phyloP scores from a whole-genome alignment of 1,140 invertebrate genomes.

The Aphelenchoides fujianensis region DNA sequence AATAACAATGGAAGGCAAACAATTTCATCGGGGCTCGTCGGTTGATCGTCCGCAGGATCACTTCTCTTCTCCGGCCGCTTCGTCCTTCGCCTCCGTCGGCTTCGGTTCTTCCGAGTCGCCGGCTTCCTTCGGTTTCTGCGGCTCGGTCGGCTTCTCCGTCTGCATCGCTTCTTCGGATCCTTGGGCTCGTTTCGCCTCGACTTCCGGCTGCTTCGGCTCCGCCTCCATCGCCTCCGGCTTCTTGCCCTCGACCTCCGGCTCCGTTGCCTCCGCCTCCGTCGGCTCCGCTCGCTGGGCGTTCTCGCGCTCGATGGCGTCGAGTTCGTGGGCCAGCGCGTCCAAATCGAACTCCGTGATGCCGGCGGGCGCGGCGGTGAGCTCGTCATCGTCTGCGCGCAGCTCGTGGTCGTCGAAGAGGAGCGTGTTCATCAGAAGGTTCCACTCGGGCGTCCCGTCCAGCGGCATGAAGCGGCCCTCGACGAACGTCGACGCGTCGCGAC shows the following conservation, averaged over 20 bases:
- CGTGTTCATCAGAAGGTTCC: slow-evolving; percentile 21
- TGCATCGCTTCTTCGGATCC: too few relatives aligned
- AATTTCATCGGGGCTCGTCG: too few relatives aligned
- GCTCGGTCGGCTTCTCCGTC: too few relatives aligned
- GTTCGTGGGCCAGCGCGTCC: background rate
- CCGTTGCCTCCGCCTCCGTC: background rate
- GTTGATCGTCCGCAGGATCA: too few relatives aligned
- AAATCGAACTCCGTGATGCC: slow-evolving; percentile 11
- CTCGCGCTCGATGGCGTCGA: background rate
- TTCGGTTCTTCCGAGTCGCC: too few relatives aligned
- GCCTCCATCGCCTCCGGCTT: too few relatives aligned
- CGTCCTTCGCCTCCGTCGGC: too few relatives aligned
- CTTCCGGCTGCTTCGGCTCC: background rate
- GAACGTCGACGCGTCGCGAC: background rate
- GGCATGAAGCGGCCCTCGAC: slow-evolving; percentile 19
- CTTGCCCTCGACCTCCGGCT: too few relatives aligned
- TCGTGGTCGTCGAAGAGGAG: slow-evolving; percentile 17
- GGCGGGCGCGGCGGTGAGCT: background rate
- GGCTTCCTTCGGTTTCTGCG: too few relatives aligned
- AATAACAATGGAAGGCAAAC: too few relatives aligned
- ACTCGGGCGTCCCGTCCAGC: slow-evolving; percentile 20
- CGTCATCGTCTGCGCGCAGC: background rate
- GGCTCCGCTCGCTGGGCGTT: background rate
- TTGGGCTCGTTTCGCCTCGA: background rate
- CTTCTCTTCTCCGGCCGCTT: too few relatives aligned